These are phyloP conservation scores for Zoanthus solanderi DNA, from an alignment of 92 coral and sea anemone genomes.

Conservation along the genomic window DNA sequence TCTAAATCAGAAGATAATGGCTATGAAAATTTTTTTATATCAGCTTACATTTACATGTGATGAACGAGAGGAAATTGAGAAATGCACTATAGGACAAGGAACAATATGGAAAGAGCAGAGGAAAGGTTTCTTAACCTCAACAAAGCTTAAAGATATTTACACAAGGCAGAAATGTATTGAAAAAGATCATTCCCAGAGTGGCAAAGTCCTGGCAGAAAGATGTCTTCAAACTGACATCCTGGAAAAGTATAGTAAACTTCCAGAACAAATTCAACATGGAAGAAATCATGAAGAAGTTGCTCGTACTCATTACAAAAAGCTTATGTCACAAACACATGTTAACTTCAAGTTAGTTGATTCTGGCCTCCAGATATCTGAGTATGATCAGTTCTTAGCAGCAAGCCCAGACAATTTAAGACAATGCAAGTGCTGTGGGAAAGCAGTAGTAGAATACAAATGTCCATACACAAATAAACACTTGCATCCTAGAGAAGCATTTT, in stretches of 20 bases:
- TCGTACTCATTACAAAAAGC: conserved; percentile 2
- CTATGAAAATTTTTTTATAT: not conserved
- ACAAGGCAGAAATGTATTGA: conserved; percentile 2
- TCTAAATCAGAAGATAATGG: not conserved
- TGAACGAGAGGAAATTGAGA: not conserved
- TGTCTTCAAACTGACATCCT: not conserved
- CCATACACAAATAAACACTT: not conserved
- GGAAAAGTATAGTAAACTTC: not conserved
- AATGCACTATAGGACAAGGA: not conserved
- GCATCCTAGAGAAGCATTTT: conserved; percentile 9
- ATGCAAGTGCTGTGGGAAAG: conserved; percentile 5
- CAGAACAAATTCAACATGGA: not conserved
- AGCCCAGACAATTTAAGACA: not conserved
- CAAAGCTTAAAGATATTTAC: conserved; percentile 5
- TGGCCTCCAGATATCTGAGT: conserved; percentile 9
- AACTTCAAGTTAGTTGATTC: not conserved
- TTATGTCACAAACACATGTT: conserved; percentile 12
- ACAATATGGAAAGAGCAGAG: conserved; percentile 4
- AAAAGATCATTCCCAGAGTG: not conserved
- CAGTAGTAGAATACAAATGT: conserved; percentile 7
- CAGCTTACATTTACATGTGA: not conserved
- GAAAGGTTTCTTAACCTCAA: not conserved
- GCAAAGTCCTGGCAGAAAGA: not conserved
- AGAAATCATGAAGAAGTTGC: conserved; percentile 13
- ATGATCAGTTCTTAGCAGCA: not conserved